Evolutionary conservation across 2,797 vertebrate genomes (phyloP).

Genomic region (Gymnoscopelus braueri): DNA sequence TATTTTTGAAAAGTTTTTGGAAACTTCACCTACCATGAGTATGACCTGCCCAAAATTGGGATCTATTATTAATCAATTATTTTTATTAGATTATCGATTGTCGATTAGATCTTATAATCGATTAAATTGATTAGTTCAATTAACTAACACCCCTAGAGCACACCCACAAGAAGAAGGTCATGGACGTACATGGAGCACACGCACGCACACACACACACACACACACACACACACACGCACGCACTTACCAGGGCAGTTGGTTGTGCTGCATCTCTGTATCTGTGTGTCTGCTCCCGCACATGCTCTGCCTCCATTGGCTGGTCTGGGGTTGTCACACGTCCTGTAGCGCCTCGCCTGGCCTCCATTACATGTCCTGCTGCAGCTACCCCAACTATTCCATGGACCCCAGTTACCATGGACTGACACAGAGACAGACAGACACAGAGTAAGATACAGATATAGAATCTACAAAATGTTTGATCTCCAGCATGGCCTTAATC

Average conservation of each 20-base stretch:
- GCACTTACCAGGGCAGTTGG: conserved; percentile 88
- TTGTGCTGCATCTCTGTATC: conserved; percentile 86
- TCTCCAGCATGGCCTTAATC: neutral
- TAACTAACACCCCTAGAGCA: too few relatives aligned
- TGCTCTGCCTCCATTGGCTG: conserved; percentile 88
- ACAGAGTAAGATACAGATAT: neutral
- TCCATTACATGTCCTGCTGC: conserved; percentile 90
- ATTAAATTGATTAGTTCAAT: too few relatives aligned
- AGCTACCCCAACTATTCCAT: conserved; percentile 93
- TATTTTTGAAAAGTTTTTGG: too few relatives aligned
- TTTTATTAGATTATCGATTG: too few relatives aligned
- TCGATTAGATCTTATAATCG: too few relatives aligned
- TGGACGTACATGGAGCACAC: neutral
- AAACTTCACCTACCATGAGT: too few relatives aligned
- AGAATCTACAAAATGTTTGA: neutral
- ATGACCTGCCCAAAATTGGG: too few relatives aligned
- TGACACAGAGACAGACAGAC: conserved; percentile 50
- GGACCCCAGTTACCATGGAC: conserved; percentile 93
- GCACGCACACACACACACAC: neutral
- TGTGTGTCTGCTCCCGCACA: conserved; percentile 92
- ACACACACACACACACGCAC: conserved; percentile 12
- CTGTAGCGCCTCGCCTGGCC: conserved; percentile 92
- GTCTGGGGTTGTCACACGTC: conserved; percentile 90
- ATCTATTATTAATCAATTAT: too few relatives aligned
- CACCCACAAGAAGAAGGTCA: too few relatives aligned